A percentile compares a stretch with the other conserved stretches of the same genome.
Evolutionary conservation across 1,140 invertebrate genomes (phyloP).

Genomic region (Leptopilina clavipes): DNA sequence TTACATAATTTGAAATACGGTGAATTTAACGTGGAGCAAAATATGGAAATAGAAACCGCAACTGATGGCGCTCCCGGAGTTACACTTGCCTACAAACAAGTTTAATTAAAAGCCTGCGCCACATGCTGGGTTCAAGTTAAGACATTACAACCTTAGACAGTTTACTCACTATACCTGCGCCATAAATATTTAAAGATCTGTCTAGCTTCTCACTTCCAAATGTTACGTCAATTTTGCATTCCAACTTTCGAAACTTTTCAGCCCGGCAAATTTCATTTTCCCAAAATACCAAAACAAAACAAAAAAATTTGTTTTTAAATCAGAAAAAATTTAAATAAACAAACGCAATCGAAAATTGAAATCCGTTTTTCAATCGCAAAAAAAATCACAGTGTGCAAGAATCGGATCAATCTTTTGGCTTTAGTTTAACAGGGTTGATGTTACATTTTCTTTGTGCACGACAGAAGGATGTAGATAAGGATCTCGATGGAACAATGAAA

Average conservation of each 20-base stretch:
- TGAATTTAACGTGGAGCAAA: neutral
- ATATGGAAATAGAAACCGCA: constrained; percentile 19
- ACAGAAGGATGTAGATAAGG: constrained; percentile 13
- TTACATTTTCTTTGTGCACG: neutral
- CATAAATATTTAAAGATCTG: neutral
- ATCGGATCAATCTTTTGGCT: neutral
- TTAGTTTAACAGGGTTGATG: neutral
- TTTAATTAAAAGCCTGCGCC: constrained; percentile 23
- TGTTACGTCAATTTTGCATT: too few relatives aligned
- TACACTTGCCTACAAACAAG: constrained; percentile 21
- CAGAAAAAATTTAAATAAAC: too few relatives aligned
- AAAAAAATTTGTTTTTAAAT: too few relatives aligned
- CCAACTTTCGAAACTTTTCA: too few relatives aligned
- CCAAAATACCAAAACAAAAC: too few relatives aligned
- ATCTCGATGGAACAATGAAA: constrained; percentile 19
- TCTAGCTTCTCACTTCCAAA: neutral
- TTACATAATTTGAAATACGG: neutral
- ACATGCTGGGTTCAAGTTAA: constrained; percentile 3
- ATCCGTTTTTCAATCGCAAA: neutral
- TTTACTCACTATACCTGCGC: neutral
- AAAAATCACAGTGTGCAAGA: neutral
- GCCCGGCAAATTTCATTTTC: too few relatives aligned
- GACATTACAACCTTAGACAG: constrained; percentile 30
- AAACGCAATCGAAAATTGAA: neutral
- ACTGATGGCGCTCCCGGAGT: constrained; percentile 1